Conservation (phyloP, 2,113 vertebrate genomes). For the Chaetorhynchus papuensis region DNA sequence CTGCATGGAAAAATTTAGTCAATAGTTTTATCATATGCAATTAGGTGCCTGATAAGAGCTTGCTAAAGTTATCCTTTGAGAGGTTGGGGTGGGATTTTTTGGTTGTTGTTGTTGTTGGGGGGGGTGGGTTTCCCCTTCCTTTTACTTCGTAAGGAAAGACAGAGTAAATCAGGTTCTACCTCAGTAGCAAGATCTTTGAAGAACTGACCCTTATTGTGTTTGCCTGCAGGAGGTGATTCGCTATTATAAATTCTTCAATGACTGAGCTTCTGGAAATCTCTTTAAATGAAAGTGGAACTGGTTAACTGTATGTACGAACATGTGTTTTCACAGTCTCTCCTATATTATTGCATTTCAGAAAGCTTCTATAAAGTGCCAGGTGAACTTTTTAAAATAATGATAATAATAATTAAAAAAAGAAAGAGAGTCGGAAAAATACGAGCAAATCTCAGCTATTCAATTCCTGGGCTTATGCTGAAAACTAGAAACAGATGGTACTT, state of each 20-base stretch:
- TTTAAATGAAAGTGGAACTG: slow-evolving; percentile 72
- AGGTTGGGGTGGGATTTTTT: background rate
- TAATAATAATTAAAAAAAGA: slow-evolving; percentile 1
- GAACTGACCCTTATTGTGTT: slow-evolving; percentile 54
- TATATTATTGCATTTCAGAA: slow-evolving; percentile 63
- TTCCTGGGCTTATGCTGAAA: slow-evolving; percentile 65
- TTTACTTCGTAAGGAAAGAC: slow-evolving; percentile 20
- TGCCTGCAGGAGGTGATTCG: slow-evolving; percentile 59
- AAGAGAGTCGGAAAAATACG: slow-evolving; percentile 7
- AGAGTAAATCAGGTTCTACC: slow-evolving; percentile 60
- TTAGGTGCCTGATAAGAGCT: slow-evolving; percentile 56
- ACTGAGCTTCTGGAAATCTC: slow-evolving; percentile 70
- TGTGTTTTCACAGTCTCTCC: slow-evolving; percentile 67
- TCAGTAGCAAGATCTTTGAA: slow-evolving; percentile 64
- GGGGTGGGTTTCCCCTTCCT: background rate
- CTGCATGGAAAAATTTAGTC: slow-evolving; percentile 21
- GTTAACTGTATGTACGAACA: slow-evolving; percentile 70
- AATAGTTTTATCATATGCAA: slow-evolving; percentile 42
- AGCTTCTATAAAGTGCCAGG: slow-evolving; percentile 70
- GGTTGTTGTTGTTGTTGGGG: background rate
- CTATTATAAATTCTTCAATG: slow-evolving; percentile 66
- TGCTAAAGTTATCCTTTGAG: slow-evolving; percentile 29
- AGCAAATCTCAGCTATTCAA: slow-evolving; percentile 64
- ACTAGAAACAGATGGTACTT: slow-evolving; percentile 76
- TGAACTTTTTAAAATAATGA: slow-evolving; percentile 64